Evolutionary conservation across 2,888 invertebrate species (phyloP).

Genomic region (Autographa pulchrina): DNA sequence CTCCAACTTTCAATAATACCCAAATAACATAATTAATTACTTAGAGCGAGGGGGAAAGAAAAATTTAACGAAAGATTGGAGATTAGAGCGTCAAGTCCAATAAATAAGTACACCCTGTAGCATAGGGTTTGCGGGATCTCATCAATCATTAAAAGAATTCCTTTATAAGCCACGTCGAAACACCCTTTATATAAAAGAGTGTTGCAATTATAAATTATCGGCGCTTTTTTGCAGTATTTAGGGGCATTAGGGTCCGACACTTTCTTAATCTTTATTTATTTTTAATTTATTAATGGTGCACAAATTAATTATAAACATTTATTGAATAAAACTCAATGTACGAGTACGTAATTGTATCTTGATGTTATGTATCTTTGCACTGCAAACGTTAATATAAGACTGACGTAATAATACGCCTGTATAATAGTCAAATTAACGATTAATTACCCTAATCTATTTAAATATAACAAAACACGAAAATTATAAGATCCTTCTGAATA

Average conservation of each 20-base stretch:
- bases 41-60: conserved; percentile 65
- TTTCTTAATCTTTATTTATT: not conserved
- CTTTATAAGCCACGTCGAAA: conserved; percentile 52
- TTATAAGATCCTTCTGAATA: not conserved
- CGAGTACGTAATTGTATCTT: too few relatives aligned
- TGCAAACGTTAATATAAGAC: too few relatives aligned
- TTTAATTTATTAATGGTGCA: not conserved
- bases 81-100: conserved; percentile 78
- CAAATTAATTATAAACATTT: too few relatives aligned
- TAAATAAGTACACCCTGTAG: conserved; percentile 74
- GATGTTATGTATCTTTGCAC: too few relatives aligned
- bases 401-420: too few relatives aligned
- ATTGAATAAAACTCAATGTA: too few relatives aligned
- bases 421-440: not conserved
- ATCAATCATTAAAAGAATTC: conserved; percentile 79
- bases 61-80: conserved; percentile 71
- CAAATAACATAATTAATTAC: conserved; percentile 80
- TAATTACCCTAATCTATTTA: not conserved
- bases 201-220: conserved; percentile 69
- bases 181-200: conserved; percentile 44
- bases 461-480: not conserved
- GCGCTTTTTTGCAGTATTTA: conserved; percentile 63
- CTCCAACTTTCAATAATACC: conserved; percentile 68
- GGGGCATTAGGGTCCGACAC: not conserved
- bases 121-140: conserved; percentile 66